Conservation (phyloP, 2,113 vertebrate genomes). For the Butorides virescens region DNA sequence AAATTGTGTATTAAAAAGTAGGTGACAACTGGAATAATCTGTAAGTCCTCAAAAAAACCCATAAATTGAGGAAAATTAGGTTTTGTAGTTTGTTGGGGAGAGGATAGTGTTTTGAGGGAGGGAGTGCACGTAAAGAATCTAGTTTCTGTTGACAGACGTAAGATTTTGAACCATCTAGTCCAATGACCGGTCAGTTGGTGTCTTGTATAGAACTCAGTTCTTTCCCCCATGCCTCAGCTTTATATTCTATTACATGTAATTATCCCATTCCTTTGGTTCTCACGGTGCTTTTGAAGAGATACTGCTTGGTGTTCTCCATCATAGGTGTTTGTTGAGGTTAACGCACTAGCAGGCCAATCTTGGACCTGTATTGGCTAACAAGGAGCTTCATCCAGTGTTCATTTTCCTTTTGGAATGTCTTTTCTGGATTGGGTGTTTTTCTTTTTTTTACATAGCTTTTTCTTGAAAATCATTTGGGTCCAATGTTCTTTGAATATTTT, state of each 20-base stretch:
- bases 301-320: not conserved
- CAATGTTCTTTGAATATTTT: not conserved
- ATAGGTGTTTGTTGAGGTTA: not conserved
- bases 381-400: not conserved
- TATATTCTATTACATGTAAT: fast-evolving
- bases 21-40: not conserved
- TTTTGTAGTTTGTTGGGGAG: not conserved
- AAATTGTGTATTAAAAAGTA: not conserved
- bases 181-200: not conserved
- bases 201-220: not conserved
- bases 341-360: not conserved
- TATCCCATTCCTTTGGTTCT: not conserved
- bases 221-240: not conserved
- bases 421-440: not conserved
- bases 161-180: not conserved
- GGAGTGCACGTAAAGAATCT: not conserved
- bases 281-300: not conserved
- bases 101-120: not conserved
- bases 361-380: not conserved
- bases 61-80: not conserved
- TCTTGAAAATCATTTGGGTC: not conserved
- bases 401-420: not conserved
- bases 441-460: not conserved
- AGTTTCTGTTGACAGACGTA: not conserved
- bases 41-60: not conserved